Percentiles rank a stretch among this genome's conserved stretches.
Evolutionary conservation across 2,113 vertebrate species (phyloP).

Genomic region (Chrysochloris asiatica): DNA sequence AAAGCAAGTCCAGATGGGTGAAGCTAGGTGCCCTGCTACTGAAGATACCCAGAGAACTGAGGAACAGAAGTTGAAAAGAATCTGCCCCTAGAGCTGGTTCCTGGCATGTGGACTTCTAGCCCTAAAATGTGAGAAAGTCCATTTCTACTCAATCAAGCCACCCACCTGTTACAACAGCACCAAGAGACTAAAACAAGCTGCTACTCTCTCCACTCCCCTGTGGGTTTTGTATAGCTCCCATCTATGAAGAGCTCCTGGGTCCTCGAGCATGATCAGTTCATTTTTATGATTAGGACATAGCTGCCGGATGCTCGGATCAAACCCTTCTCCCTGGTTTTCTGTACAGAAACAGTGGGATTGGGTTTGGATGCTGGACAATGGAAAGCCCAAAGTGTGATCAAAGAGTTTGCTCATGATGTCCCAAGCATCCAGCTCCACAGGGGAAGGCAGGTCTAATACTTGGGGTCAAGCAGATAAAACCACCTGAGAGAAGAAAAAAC

Average conservation of each 20-base stretch:
- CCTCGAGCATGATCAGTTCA: not conserved
- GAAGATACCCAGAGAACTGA: not conserved
- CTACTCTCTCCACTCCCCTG: not conserved
- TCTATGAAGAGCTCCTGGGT: not conserved
- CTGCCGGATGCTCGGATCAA: not conserved
- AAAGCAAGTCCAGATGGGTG: not conserved
- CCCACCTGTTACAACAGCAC: not conserved
- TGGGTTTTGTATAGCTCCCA: not conserved
- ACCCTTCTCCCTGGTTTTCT: not conserved
- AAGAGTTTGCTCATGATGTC: not conserved
- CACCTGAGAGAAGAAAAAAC: slow-evolving; percentile 25
- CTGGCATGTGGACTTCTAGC: not conserved
- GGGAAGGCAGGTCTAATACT: not conserved
- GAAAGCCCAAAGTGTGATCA: not conserved
- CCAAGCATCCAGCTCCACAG: not conserved
- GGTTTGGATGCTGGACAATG: not conserved
- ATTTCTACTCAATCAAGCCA: not conserved
- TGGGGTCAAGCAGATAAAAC: not conserved
- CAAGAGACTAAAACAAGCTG: not conserved
- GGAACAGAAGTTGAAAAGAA: not conserved
- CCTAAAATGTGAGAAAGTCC: not conserved
- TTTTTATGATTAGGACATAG: not conserved
- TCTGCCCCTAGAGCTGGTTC: not conserved
- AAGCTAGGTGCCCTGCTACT: not conserved
- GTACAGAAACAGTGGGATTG: not conserved